Conservation (phyloP, 2,888 invertebrate genomes). For the Caenorhabditis virilis region DNA sequence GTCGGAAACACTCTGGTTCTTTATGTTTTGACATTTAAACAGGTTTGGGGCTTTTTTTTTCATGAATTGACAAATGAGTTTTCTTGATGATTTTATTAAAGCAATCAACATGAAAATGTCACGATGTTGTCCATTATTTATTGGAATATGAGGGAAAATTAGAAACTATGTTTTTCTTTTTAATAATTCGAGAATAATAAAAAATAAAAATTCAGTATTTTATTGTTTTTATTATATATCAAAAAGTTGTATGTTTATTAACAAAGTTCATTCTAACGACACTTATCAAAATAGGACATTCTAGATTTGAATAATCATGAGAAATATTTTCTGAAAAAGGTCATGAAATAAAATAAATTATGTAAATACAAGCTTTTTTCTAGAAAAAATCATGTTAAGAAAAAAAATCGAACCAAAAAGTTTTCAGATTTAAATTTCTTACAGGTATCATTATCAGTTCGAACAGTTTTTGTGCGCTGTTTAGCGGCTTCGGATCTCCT, state of each 20-base stretch:
- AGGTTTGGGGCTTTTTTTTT: slow-evolving; percentile 43
- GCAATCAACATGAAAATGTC: too few relatives aligned
- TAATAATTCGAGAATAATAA: not conserved
- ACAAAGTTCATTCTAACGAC: too few relatives aligned
- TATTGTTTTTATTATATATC: not conserved
- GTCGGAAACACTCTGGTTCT: slow-evolving; percentile 64
- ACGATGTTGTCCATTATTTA: not conserved
- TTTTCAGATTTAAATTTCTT: slow-evolving; percentile 6
- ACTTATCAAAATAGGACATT: too few relatives aligned
- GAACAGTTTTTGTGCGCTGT: slow-evolving; percentile 59
- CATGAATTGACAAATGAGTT: not conserved
- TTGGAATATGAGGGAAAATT: not conserved
- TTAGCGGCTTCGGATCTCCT: slow-evolving; percentile 55
- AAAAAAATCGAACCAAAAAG: not conserved
- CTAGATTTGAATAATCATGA: not conserved
- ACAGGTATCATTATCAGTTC: slow-evolving; percentile 63
- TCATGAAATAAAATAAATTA: not conserved
- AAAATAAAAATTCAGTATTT: slow-evolving; percentile 1
- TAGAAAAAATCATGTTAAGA: not conserved
- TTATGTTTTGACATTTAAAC: slow-evolving; percentile 63
- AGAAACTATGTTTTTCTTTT: not conserved
- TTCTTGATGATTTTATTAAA: too few relatives aligned
- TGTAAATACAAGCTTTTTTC: not conserved
- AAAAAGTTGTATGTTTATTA: too few relatives aligned
- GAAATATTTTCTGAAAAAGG: not conserved